Evolutionary conservation across 2,888 invertebrate species (phyloP).

Genomic region (Synergus gifuensis): DNA sequence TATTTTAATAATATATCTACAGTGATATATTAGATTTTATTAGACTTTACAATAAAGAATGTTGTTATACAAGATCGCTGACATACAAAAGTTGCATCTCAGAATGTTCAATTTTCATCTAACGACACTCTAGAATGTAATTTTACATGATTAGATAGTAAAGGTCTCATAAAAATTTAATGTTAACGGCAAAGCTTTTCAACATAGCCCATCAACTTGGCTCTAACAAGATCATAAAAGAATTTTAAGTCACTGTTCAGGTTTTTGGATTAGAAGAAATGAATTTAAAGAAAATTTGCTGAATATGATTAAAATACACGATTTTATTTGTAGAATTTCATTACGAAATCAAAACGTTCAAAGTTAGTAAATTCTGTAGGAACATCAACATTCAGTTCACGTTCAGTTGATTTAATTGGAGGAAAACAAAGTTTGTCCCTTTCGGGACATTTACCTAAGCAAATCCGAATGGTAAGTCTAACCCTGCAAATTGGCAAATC

Average conservation of each 20-base stretch:
- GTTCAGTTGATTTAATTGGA: slow-evolving; percentile 59
- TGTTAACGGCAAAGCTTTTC: background rate
- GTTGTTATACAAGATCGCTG: no score
- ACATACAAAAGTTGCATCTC: no score
- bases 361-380: background rate
- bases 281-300: no score
- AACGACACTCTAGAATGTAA: background rate
- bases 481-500: slow-evolving; percentile 56
- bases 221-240: background rate
- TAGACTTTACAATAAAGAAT: no score
- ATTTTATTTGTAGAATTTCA: background rate
- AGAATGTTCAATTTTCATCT: no score
- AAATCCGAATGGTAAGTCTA: slow-evolving; percentile 49
- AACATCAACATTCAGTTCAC: slow-evolving; percentile 46
- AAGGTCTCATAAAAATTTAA: background rate
- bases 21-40: no score
- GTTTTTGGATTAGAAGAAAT: background rate
- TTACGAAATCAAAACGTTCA: background rate
- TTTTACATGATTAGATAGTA: background rate
- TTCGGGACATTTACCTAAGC: slow-evolving; percentile 56
- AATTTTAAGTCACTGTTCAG: background rate
- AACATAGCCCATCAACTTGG: background rate
- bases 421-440: slow-evolving; percentile 59
- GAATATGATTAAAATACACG: slow-evolving; percentile 1
- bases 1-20: no score